Evolutionary conservation across 2,888 invertebrate species (phyloP).

Genomic region (Sphinx pinastri): DNA sequence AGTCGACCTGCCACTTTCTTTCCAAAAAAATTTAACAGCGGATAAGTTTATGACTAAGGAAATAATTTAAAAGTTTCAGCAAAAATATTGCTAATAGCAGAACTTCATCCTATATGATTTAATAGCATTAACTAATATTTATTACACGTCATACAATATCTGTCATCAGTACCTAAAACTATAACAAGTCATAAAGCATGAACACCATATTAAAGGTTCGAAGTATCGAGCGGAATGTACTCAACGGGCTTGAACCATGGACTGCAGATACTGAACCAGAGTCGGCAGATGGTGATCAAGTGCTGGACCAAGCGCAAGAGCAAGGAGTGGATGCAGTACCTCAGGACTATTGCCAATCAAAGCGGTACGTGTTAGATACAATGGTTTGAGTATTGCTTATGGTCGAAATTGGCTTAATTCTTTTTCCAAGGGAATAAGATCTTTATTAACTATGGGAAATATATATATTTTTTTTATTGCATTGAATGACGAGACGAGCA

Average conservation of each 20-base stretch:
- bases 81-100: too few species aligned
- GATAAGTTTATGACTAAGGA: too few species aligned
- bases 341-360: slow-evolving; percentile 88
- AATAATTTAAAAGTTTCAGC: too few species aligned
- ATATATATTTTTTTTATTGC: too few species aligned
- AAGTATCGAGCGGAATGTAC: slow-evolving; percentile 94
- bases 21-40: too few species aligned
- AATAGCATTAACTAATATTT: too few species aligned
- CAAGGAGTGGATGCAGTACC: slow-evolving; percentile 93
- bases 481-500: too few species aligned
- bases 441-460: too few species aligned
- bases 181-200: not conserved
- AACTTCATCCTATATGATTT: too few species aligned
- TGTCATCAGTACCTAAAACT: not conserved
- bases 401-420: not conserved
- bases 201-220: slow-evolving; percentile 82
- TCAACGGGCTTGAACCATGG: slow-evolving; percentile 96
- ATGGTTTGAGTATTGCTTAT: not conserved
- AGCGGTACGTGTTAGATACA: slow-evolving; percentile 78
- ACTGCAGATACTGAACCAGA: slow-evolving; percentile 93
- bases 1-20: too few species aligned
- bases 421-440: too few species aligned
- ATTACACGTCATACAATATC: not conserved
- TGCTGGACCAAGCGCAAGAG: slow-evolving; percentile 95
- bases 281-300: slow-evolving; percentile 92